These are phyloP conservation scores for Tragelaphus imberbis DNA, from an alignment of 2,113 vertebrate genomes.

Conservation along the genomic window DNA sequence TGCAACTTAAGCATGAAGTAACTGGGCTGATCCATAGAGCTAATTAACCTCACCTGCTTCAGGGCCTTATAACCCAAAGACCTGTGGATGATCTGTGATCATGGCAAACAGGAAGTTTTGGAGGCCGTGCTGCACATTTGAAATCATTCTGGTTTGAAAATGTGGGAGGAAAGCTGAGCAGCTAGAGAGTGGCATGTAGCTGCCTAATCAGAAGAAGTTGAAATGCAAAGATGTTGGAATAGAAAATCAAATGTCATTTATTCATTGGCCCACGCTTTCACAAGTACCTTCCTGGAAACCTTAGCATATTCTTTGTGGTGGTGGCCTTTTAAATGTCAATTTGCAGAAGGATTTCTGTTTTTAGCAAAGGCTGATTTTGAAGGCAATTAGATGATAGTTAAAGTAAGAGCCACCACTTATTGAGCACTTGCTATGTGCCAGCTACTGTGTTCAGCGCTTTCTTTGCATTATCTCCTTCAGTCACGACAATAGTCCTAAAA, in stretches of 20 bases:
- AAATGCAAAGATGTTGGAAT: constrained; percentile 49
- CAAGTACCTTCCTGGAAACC: constrained; percentile 52
- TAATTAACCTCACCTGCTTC: neutral
- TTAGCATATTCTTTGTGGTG: neutral
- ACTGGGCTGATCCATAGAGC: neutral
- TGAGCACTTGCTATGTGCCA: neutral
- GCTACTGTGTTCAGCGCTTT: neutral
- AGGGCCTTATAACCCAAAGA: neutral
- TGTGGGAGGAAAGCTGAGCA: constrained; percentile 15
- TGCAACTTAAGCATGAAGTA: neutral
- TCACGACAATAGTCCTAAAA: neutral
- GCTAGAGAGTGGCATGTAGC: constrained; percentile 20
- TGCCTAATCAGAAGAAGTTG: constrained; percentile 42
- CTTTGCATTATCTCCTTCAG: neutral
- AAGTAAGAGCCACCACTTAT: neutral
- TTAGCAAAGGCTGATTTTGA: constrained; percentile 40
- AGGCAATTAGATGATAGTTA: constrained; percentile 35
- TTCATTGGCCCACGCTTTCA: constrained; percentile 44
- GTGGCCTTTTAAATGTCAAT: constrained; percentile 61
- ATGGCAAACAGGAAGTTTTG: neutral
- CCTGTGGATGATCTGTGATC: neutral
- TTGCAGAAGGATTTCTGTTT: constrained; percentile 57
- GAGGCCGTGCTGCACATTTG: neutral
- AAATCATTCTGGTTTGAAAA: constrained; percentile 12
- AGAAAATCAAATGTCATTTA: constrained; percentile 58